Evolutionary conservation across 2,797 vertebrate species (phyloP).

Genomic region (Corythornis leucogaster): DNA sequence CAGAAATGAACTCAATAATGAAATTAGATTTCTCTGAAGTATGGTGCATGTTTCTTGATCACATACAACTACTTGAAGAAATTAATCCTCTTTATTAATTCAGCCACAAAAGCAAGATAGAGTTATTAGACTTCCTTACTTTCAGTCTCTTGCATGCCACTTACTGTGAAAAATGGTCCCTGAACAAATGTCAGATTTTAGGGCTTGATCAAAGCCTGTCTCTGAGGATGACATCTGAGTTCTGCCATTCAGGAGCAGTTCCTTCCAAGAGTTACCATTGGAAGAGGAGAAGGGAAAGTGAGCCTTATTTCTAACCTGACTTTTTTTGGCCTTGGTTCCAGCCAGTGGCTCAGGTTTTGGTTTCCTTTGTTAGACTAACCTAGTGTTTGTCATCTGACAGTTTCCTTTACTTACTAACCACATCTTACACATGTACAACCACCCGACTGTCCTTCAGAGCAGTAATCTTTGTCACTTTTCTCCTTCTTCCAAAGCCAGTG

Average conservation of each 20-base stretch:
- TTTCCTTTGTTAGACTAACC: rapidly evolving
- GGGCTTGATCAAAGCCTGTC: not conserved
- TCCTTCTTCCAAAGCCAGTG: not conserved
- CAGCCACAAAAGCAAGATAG: not conserved
- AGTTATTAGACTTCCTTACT: not conserved
- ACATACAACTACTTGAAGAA: not conserved
- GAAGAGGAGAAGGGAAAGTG: not conserved
- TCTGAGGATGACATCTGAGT: not conserved
- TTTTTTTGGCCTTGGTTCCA: not conserved
- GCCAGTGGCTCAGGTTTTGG: not conserved
- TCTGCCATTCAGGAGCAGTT: not conserved
- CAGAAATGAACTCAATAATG: not conserved
- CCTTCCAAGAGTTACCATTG: not conserved
- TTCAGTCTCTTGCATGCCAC: not conserved
- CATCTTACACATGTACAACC: not conserved
- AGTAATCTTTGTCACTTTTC: not conserved
- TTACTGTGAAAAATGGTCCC: not conserved
- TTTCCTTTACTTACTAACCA: not conserved
- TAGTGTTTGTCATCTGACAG: not conserved
- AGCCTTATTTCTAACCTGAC: not conserved
- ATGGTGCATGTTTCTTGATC: not conserved
- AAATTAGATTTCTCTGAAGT: not conserved
- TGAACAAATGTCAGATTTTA: not conserved
- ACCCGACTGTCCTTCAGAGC: not conserved
- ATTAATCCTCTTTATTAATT: not conserved